These are phyloP conservation scores for Burhinus oedicnemus DNA, from an alignment of 2,113 vertebrate genomes.

Conservation along the genomic window DNA sequence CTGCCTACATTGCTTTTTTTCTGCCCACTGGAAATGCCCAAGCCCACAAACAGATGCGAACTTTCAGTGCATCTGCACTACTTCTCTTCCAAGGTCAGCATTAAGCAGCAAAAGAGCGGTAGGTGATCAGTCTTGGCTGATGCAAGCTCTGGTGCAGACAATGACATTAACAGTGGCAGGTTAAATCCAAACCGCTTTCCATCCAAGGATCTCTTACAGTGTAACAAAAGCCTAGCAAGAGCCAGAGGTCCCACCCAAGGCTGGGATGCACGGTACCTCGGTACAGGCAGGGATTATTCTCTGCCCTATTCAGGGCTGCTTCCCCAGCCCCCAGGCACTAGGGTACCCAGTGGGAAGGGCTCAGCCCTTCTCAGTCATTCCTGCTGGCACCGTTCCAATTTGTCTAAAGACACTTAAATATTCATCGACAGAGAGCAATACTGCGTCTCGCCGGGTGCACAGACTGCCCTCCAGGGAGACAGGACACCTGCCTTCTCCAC, in stretches of 20 bases:
- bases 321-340: neutral
- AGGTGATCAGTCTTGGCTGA: neutral
- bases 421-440: constrained; percentile 43
- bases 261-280: neutral
- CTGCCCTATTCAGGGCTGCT: neutral
- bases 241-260: neutral
- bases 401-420: constrained; percentile 61
- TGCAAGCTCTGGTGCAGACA: neutral
- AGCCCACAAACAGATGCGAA: neutral
- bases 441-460: neutral
- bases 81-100: neutral
- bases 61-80: neutral
- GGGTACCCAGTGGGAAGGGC: constrained; percentile 13
- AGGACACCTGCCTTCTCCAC: constrained; percentile 53
- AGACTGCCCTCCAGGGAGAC: constrained; percentile 35
- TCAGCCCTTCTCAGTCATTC: constrained; percentile 34
- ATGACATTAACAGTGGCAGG: neutral
- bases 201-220: neutral
- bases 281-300: neutral
- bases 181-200: neutral
- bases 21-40: neutral
- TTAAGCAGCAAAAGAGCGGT: neutral
- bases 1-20: neutral
- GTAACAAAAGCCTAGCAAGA: neutral
- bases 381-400: constrained; percentile 10